Evolutionary conservation across 35 echinoderm and acorn worm species (phyloP).

Genomic region (Anneissia japonica): DNA sequence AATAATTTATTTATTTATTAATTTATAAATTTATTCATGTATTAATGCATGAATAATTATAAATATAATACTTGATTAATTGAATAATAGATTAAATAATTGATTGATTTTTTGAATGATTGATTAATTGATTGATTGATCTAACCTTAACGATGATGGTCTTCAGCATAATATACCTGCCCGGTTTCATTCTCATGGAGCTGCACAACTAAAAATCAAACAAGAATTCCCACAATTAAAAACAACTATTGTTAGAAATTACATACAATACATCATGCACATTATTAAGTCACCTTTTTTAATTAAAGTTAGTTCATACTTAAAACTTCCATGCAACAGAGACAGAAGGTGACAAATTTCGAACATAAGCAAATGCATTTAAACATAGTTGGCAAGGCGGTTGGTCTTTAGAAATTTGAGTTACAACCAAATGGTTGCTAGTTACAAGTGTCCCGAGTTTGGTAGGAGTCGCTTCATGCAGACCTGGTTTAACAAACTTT

Average conservation of each 20-base stretch:
- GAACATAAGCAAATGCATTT: no score
- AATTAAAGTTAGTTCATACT: no score
- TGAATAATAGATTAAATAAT: not conserved
- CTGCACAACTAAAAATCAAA: slow-evolving; percentile 77
- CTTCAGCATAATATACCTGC: slow-evolving; percentile 81
- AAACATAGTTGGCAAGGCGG: no score
- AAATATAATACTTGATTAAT: not conserved
- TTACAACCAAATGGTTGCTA: no score
- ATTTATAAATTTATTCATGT: not conserved
- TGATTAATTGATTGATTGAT: not conserved
- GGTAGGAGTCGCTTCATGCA: no score
- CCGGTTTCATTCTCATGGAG: slow-evolving; percentile 86
- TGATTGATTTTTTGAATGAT: no score
- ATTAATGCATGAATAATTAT: not conserved
- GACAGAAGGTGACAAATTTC: no score
- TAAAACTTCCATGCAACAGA: no score
- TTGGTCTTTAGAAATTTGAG: no score
- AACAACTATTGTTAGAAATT: not conserved
- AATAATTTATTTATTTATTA: not conserved
- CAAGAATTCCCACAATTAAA: not conserved
- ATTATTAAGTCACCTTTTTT: no score
- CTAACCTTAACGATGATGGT: slow-evolving; percentile 82
- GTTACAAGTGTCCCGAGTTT: no score
- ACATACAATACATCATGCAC: not conserved
- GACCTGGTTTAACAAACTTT: no score